Evolutionary conservation across 2,888 invertebrate genomes (phyloP).

Genomic region (Leucophora obtusa): DNA sequence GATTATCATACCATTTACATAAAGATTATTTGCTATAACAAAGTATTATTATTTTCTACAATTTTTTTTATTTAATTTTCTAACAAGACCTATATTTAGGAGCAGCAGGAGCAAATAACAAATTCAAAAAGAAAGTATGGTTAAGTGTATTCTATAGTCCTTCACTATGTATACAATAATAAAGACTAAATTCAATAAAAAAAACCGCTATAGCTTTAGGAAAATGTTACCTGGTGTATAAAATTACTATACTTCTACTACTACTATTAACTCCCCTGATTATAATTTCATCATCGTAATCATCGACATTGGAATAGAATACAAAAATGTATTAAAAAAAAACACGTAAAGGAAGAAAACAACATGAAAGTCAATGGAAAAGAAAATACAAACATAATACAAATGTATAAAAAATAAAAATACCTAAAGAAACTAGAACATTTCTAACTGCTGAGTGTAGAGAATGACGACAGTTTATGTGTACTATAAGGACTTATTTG

Average conservation of each 20-base stretch:
- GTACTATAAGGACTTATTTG: conserved; percentile 60
- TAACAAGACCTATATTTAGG: conserved; percentile 35
- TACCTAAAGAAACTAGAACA: conserved; percentile 48
- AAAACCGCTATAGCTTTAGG: conserved; percentile 23
- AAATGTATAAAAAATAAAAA: conserved; percentile 16
- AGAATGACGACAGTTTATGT: conserved; percentile 30
- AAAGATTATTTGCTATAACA: conserved; percentile 49
- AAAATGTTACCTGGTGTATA: conserved; percentile 74
- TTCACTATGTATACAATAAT: conserved; percentile 39
- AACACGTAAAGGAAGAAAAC: conserved; percentile 20
- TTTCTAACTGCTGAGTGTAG: conserved; percentile 18
- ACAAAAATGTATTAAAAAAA: conserved; percentile 12
- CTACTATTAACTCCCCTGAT: conserved; percentile 72
- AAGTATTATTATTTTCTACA: conserved; percentile 46
- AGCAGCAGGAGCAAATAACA: conserved; percentile 9
- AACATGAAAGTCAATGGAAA: conserved; percentile 33
- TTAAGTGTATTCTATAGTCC: background rate
- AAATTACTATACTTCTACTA: conserved; percentile 69
- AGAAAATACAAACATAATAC: conserved; percentile 23
- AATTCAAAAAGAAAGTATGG: background rate
- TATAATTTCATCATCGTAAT: conserved; percentile 77
- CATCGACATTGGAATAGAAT: conserved; percentile 64
- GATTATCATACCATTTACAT: conserved; percentile 52
- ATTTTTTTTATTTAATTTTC: conserved; percentile 29
- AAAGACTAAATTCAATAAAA: conserved; percentile 57